phyloP scores from a whole-genome alignment of 2,888 invertebrate species.

The Lithophane leautieri region DNA sequence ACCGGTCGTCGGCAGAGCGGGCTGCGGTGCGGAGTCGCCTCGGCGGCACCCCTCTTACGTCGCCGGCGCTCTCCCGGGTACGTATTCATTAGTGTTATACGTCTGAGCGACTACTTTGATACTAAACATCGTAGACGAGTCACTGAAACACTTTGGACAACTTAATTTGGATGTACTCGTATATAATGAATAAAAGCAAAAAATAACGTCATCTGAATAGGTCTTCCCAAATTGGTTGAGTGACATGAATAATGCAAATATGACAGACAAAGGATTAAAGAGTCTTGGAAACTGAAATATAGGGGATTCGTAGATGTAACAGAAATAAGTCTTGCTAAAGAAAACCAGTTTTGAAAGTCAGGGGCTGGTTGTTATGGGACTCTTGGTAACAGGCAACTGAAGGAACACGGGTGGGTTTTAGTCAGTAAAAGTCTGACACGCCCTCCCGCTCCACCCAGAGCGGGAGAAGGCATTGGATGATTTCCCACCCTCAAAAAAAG shows the following conservation, averaged over 20 bases:
- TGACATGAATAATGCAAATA: neutral
- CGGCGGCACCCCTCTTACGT: constrained; percentile 87
- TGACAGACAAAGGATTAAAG: neutral
- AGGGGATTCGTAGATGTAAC: neutral
- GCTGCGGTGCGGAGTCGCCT: constrained; percentile 77
- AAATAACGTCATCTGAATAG: neutral
- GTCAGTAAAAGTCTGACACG: too few species aligned
- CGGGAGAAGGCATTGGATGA: too few species aligned
- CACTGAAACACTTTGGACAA: neutral
- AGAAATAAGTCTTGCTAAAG: neutral
- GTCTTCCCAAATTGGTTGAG: neutral
- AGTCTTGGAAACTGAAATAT: neutral
- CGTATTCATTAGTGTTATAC: constrained; percentile 26
- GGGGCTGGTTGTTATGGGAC: too few species aligned
- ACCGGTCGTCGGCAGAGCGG: constrained; percentile 86
- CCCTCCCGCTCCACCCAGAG: too few species aligned
- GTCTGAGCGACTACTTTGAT: neutral
- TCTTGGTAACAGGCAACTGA: too few species aligned
- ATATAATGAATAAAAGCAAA: too few species aligned
- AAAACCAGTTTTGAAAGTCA: neutral
- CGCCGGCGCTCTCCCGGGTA: constrained; percentile 86
- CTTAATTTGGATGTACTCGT: neutral
- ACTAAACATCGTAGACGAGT: neutral
- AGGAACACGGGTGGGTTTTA: too few species aligned
- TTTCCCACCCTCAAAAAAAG: too few species aligned